phyloP scores from a whole-genome alignment of 2,888 invertebrate genomes.

The Siphlonurus alternatus region DNA sequence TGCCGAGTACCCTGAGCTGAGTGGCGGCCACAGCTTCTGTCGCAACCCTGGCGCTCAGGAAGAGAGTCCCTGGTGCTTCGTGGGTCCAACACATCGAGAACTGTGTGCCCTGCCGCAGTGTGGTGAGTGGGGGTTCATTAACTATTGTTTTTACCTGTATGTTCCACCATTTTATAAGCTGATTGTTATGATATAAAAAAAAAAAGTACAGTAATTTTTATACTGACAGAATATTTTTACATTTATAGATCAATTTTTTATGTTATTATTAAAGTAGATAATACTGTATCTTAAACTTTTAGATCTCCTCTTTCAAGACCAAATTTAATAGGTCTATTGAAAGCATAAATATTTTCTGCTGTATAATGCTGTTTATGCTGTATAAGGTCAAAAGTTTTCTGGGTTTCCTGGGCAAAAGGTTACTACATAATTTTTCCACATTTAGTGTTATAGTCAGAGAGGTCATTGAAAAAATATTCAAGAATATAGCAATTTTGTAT shows the following conservation, averaged over 20 bases:
- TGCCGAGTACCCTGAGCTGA: slow-evolving; percentile 66
- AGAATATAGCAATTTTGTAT: neutral
- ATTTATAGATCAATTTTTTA: too few relatives aligned
- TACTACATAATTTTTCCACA: neutral
- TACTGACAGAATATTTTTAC: too few relatives aligned
- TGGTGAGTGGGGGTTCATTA: slow-evolving; percentile 37
- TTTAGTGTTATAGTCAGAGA: neutral
- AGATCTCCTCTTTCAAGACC: too few relatives aligned
- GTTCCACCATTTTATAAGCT: neutral
- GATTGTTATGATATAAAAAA: too few relatives aligned
- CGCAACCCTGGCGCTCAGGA: slow-evolving; percentile 78
- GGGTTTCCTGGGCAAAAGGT: neutral
- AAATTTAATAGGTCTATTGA: too few relatives aligned
- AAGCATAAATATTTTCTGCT: too few relatives aligned
- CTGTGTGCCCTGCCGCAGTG: slow-evolving; percentile 79
- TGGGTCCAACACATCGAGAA: neutral
- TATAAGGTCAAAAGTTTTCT: too few relatives aligned
- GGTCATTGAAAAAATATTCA: too few relatives aligned
- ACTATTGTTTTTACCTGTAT: neutral
- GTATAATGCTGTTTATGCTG: too few relatives aligned
- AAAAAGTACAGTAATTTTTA: too few relatives aligned
- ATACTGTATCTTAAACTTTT: too few relatives aligned
- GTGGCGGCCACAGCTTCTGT: slow-evolving; percentile 72
- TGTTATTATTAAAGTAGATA: too few relatives aligned
- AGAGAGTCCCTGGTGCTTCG: slow-evolving; percentile 74